Conservation (phyloP, 1,140 invertebrate genomes). For the Drosophila funebris region DNA sequence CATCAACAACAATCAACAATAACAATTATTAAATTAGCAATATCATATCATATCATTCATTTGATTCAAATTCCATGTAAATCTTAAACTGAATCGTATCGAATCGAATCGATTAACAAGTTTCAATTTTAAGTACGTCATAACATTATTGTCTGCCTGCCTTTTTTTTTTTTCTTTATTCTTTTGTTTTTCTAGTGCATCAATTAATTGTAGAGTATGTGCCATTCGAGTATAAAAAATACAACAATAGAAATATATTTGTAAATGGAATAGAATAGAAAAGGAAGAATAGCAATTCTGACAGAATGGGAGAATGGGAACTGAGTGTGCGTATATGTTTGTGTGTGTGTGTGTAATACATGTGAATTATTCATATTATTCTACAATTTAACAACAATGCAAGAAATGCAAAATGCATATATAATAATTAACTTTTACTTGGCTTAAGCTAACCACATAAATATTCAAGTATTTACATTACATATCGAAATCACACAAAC, state of each 20-base stretch:
- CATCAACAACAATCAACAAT: constrained; percentile 50
- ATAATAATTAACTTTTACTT: constrained; percentile 8
- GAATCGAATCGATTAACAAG: constrained; percentile 55
- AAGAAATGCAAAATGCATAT: constrained; percentile 44
- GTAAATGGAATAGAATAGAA: constrained; percentile 9
- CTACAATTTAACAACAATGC: constrained; percentile 39
- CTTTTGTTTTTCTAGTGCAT: constrained; percentile 36
- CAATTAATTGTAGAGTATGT: constrained; percentile 43
- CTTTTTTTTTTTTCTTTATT: constrained; percentile 16
- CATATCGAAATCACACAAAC: constrained; percentile 76
- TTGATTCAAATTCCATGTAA: constrained; percentile 43
- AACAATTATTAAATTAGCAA: constrained; percentile 53
- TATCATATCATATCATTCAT: constrained; percentile 46
- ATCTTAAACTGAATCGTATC: constrained; percentile 49
- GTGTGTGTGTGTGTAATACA: constrained; percentile 12
- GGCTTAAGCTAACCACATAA: constrained; percentile 1
- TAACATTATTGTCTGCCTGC: constrained; percentile 75
- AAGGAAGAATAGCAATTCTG: neutral
- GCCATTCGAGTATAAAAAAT: constrained; percentile 38
- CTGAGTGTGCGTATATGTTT: neutral
- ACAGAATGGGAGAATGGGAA: neutral
- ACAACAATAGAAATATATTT: constrained; percentile 30
- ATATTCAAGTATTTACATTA: constrained; percentile 55
- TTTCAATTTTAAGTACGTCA: constrained; percentile 60
- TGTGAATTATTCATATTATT: constrained; percentile 35